phyloP scores from a whole-genome alignment of 2,797 vertebrate genomes.

The Geotria australis region DNA sequence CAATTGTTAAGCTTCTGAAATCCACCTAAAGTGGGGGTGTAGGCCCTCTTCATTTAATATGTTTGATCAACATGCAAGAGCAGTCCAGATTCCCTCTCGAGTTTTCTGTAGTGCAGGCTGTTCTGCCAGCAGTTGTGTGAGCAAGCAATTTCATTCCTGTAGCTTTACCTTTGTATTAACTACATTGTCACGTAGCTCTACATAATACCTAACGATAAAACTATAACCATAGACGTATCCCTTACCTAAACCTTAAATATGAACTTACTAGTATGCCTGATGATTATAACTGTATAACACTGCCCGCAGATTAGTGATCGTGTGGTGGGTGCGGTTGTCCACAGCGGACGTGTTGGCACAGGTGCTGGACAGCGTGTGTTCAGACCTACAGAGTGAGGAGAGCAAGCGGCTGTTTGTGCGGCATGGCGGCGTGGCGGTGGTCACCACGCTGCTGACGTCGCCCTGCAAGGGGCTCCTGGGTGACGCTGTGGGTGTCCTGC shows the following conservation, averaged over 20 bases:
- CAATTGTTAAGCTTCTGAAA: too few relatives aligned
- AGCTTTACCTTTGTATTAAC: not conserved
- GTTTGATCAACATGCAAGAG: too few relatives aligned
- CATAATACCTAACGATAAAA: too few relatives aligned
- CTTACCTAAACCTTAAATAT: not conserved
- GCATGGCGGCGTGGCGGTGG: conserved; percentile 19
- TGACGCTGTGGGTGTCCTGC: conserved; percentile 27
- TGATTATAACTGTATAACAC: too few relatives aligned
- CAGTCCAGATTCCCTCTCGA: too few relatives aligned
- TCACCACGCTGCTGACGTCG: conserved; percentile 21
- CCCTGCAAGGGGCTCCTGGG: conserved; percentile 20
- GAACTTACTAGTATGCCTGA: not conserved
- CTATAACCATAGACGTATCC: too few relatives aligned
- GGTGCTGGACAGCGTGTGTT: conserved; percentile 21
- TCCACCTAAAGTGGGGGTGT: too few relatives aligned
- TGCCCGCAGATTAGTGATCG: too few relatives aligned
- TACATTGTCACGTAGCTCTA: not conserved
- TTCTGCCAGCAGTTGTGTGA: too few relatives aligned
- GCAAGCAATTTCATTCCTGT: too few relatives aligned
- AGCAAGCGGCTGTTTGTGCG: conserved; percentile 36
- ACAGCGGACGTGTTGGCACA: conserved; percentile 42
- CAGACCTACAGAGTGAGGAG: conserved; percentile 32
- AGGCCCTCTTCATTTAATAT: too few relatives aligned
- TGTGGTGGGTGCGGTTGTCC: not conserved
- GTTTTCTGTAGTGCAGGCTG: too few relatives aligned